Percentiles rank a stretch among this genome's conserved stretches.
Conservation (phyloP, 2,888 invertebrate genomes). For the Latrodectus elegans region DNA sequence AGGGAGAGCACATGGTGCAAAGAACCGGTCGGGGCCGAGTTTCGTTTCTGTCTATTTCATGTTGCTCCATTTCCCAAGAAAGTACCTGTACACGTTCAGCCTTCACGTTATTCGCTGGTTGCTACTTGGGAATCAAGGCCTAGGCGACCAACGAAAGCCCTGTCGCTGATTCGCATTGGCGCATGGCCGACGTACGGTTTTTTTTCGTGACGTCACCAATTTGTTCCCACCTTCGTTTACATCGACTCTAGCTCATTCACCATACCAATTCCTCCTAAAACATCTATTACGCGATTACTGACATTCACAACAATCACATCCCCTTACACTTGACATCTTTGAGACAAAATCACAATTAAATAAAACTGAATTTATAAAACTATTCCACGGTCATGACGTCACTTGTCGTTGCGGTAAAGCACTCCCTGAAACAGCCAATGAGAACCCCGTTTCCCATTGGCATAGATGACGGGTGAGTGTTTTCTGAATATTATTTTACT, state of each 20-base stretch:
- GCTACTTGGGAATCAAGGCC: slow-evolving; percentile 61
- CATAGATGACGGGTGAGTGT: slow-evolving; percentile 78
- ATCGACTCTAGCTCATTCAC: slow-evolving; percentile 59
- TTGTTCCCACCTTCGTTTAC: slow-evolving; percentile 69
- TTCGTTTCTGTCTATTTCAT: slow-evolving; percentile 12
- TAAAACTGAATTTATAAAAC: slow-evolving; percentile 61
- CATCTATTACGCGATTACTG: slow-evolving; percentile 51
- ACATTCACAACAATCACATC: slow-evolving; percentile 40
- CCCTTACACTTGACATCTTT: slow-evolving; percentile 15
- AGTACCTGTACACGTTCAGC: slow-evolving; percentile 67
- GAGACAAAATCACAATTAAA: slow-evolving; percentile 54
- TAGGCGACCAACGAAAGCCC: slow-evolving; percentile 57
- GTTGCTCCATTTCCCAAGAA: slow-evolving; percentile 34
- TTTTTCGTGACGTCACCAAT: slow-evolving; percentile 64
- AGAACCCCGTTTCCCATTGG: slow-evolving; percentile 75
- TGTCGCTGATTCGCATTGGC: slow-evolving; percentile 66
- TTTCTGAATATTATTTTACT: slow-evolving; percentile 78
- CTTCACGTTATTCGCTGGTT: slow-evolving; percentile 68
- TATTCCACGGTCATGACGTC: slow-evolving; percentile 72
- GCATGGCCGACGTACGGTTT: slow-evolving; percentile 67
- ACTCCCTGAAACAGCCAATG: slow-evolving; percentile 74
- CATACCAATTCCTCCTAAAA: slow-evolving; percentile 62
- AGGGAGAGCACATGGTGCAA: not conserved
- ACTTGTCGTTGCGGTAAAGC: slow-evolving; percentile 74
- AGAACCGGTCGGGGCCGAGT: not conserved